Percentiles rank a stretch among this genome's conserved stretches.
These are phyloP conservation scores for Epizoanthus ramosus DNA, from an alignment of 92 coral and sea anemone genomes.

Conservation along the genomic window DNA sequence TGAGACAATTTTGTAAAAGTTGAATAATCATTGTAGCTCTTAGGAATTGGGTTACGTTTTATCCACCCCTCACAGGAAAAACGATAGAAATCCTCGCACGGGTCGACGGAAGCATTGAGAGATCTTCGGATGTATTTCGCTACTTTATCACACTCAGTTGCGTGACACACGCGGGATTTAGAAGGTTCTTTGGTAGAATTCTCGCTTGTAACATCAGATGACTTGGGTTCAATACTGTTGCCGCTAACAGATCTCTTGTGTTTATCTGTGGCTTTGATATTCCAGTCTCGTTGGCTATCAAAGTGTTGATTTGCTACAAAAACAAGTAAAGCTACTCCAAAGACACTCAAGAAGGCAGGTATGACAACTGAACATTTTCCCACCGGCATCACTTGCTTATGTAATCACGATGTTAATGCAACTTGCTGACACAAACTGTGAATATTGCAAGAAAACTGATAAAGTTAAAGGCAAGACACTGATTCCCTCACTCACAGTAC, in stretches of 20 bases:
- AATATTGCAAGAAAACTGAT: too few species aligned
- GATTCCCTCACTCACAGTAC: background rate
- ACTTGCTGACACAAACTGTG: background rate
- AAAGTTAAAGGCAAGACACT: background rate
- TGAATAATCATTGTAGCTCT: constrained; percentile 92
- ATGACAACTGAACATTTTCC: constrained; percentile 42
- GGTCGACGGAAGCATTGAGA: constrained; percentile 68
- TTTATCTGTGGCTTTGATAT: constrained; percentile 2
- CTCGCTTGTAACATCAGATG: background rate
- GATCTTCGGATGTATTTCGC: constrained; percentile 68
- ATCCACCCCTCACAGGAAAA: constrained; percentile 95
- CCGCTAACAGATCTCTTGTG: constrained; percentile 10
- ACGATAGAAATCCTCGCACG: constrained; percentile 87
- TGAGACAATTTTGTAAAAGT: constrained; percentile 91
- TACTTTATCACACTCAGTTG: constrained; percentile 77
- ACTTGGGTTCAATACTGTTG: background rate
- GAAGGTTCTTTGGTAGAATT: background rate
- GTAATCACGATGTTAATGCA: background rate
- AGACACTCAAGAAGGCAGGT: constrained; percentile 33
- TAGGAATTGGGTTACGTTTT: constrained; percentile 85
- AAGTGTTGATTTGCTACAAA: constrained; percentile 36
- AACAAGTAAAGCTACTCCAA: constrained; percentile 34
- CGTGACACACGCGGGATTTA: constrained; percentile 55
- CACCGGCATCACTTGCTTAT: constrained; percentile 39
- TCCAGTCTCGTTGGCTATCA: constrained; percentile 24